Evolutionary conservation across 2,888 invertebrate genomes (phyloP).

Genomic region (Acheta domesticus): DNA sequence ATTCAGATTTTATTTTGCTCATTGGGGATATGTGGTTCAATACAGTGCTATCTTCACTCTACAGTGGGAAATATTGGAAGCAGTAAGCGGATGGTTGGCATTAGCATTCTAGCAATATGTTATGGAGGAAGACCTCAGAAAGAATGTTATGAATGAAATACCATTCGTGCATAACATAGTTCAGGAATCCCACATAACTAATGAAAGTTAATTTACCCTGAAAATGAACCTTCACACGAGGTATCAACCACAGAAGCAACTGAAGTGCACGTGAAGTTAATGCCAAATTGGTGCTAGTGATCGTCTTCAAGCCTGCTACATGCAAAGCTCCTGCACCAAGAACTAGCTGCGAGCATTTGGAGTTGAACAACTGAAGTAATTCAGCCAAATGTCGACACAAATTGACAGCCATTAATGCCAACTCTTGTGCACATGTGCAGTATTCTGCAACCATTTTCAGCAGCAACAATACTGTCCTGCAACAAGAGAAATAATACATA

Average conservation of each 20-base stretch:
- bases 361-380: slow-evolving; percentile 81
- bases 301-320: slow-evolving; percentile 89
- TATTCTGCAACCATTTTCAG: slow-evolving; percentile 91
- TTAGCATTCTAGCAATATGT: too few species aligned
- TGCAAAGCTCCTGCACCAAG: slow-evolving; percentile 95
- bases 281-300: slow-evolving; percentile 90
- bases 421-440: slow-evolving; percentile 71
- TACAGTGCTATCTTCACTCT: too few species aligned
- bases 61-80: too few species aligned
- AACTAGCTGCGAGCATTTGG: slow-evolving; percentile 87
- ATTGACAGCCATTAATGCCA: slow-evolving; percentile 75
- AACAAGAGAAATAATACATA: too few species aligned
- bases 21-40: too few species aligned
- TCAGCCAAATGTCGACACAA: slow-evolving; percentile 84
- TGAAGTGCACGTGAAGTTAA: slow-evolving; percentile 80
- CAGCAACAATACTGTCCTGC: slow-evolving; percentile 74
- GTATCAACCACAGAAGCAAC: slow-evolving; percentile 74
- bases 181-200: too few species aligned
- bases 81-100: too few species aligned
- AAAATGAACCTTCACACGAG: slow-evolving; percentile 67
- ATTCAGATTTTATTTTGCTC: too few species aligned
- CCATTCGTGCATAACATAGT: background rate
- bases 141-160: too few species aligned
- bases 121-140: too few species aligned
- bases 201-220: slow-evolving; percentile 47